Percentiles rank a stretch among this genome's conserved stretches.
Conservation (phyloP, 2,888 invertebrate genomes). For the Luperina nickerlii region DNA sequence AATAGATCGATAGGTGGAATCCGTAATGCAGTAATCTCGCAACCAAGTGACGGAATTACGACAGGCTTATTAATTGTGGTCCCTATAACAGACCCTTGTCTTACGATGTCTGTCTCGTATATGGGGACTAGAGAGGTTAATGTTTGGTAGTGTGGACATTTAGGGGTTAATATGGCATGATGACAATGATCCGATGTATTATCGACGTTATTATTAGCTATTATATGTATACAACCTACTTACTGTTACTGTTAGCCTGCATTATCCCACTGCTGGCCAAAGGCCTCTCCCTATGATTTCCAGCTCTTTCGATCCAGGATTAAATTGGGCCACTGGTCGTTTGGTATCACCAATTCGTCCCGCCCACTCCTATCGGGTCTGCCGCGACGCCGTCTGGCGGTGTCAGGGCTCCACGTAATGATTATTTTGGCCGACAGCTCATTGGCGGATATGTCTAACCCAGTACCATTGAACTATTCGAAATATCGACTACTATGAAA, state of each 20-base stretch:
- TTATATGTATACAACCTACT: neutral
- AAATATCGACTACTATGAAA: conserved; percentile 8
- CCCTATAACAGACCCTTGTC: conserved; percentile 39
- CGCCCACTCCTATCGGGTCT: neutral
- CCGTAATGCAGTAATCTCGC: conserved; percentile 23
- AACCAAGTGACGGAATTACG: conserved; percentile 22
- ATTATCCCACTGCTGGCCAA: neutral
- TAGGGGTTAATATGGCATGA: conserved; percentile 38
- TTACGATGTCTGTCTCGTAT: neutral
- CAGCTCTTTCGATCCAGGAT: neutral
- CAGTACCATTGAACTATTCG: neutral
- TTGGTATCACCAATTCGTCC: neutral
- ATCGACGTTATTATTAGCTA: neutral
- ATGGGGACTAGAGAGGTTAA: conserved; percentile 16
- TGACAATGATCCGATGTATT: conserved; percentile 11
- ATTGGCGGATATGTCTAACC: neutral
- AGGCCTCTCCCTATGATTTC: neutral
- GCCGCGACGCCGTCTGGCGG: neutral
- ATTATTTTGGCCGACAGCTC: neutral
- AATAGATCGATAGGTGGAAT: neutral
- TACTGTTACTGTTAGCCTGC: too few relatives aligned
- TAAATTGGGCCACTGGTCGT: neutral
- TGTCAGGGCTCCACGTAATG: neutral
- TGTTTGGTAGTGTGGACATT: conserved; percentile 29
- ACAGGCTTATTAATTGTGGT: conserved; percentile 36